phyloP scores from a whole-genome alignment of 2,888 invertebrate genomes.

The Catocala nupta region DNA sequence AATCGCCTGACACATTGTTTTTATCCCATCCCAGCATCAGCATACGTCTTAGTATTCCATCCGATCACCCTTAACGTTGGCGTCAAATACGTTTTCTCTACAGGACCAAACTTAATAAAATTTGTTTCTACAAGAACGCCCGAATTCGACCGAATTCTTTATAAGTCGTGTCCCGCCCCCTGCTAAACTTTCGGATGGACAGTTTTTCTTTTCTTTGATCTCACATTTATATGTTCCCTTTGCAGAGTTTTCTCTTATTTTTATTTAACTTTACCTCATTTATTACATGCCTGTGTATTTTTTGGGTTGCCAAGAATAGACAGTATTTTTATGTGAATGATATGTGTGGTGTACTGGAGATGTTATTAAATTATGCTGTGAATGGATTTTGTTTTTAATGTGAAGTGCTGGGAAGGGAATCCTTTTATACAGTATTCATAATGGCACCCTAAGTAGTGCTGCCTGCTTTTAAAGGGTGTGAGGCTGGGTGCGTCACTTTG shows the following conservation, averaged over 20 bases:
- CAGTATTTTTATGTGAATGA: conserved; percentile 22
- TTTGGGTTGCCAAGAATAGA: conserved; percentile 21
- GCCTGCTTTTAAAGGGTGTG: no score
- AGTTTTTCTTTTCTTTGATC: conserved; percentile 69
- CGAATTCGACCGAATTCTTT: conserved; percentile 44
- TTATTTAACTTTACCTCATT: conserved; percentile 62
- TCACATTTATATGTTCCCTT: conserved; percentile 60
- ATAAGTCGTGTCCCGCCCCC: conserved; percentile 32
- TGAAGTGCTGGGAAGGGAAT: no score
- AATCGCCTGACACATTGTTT: conserved; percentile 11
- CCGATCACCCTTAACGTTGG: conserved; percentile 12
- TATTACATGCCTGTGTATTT: conserved; percentile 50
- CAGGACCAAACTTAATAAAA: conserved; percentile 46
- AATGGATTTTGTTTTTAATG: neutral
- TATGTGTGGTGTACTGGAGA: conserved; percentile 6
- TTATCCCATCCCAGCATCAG: neutral
- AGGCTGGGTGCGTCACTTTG: no score
- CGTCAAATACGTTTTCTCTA: conserved; percentile 23
- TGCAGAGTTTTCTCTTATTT: conserved; percentile 63
- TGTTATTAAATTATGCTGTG: conserved; percentile 33
- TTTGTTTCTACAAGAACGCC: conserved; percentile 38
- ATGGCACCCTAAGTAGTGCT: no score
- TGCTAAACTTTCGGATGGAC: conserved; percentile 50
- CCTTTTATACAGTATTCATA: no score
- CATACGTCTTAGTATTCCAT: conserved; percentile 13